Conservation (phyloP, 2,797 vertebrate species). For the Alectoris magna region DNA sequence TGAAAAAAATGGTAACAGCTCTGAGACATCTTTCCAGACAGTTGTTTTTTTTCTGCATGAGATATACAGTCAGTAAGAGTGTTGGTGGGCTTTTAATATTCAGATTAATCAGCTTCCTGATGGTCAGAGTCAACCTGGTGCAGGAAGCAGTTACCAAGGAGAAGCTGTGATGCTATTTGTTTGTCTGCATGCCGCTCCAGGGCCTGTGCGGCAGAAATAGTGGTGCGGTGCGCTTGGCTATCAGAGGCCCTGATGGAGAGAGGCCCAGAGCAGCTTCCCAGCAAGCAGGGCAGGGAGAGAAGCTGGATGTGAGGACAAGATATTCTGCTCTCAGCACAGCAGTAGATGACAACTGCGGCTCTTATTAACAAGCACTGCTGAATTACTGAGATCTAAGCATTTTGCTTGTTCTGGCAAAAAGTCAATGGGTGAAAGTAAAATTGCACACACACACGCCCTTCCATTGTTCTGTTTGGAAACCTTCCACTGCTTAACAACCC, state of each 20-base stretch:
- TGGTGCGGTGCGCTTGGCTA: neutral
- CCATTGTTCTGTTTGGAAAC: slow-evolving; percentile 66
- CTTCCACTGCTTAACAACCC: slow-evolving; percentile 32
- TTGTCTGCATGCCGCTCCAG: neutral
- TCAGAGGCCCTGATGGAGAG: neutral
- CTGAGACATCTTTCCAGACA: neutral
- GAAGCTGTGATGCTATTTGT: neutral
- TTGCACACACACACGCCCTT: neutral
- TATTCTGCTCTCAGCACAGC: neutral
- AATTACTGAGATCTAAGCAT: slow-evolving; percentile 32
- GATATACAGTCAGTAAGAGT: neutral
- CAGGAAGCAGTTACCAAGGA: neutral
- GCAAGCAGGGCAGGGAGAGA: neutral
- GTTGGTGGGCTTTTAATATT: neutral
- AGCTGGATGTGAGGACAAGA: neutral
- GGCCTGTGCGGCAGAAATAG: neutral
- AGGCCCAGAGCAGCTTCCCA: neutral
- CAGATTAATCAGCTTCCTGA: neutral
- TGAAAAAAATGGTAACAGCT: neutral
- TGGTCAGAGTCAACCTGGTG: neutral
- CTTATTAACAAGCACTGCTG: neutral
- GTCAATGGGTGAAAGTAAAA: slow-evolving; percentile 62
- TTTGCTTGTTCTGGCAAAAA: slow-evolving; percentile 55
- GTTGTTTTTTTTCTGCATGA: neutral
- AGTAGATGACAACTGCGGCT: neutral